Evolutionary conservation across 2,113 vertebrate species (phyloP), one percentile per base, ranked within the genome.

Genomic region (Myxocyprinus asiaticus): DNA sequence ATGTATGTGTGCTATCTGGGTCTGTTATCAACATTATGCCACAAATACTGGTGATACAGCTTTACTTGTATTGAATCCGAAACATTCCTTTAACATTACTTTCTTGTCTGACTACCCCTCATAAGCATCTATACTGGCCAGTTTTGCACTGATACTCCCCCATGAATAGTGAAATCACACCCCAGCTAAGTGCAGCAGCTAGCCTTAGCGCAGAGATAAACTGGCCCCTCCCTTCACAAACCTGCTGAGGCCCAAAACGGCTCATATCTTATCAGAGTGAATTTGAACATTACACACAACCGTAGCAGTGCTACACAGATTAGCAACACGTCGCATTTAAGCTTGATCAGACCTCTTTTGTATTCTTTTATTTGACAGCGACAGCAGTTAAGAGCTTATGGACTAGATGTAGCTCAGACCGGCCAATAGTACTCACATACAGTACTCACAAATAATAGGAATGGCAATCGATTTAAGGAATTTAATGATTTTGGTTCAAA

Each of bases 91-190:
- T 33, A 33, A 33, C 22, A 33, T 33, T 33, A n/a, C 7, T 48
- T 51, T 65, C 74, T 15, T 65, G 62, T 76, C 62, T 76, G 48
- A 65, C 74, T 65, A 65, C 4, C 62, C 14, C 51, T 65, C 62
- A 53, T 53, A 55, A 48, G 15, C 74, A 33, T 10, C 51, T 10
- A 67, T 76, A 73, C 10, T 7, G 14, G 22, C 22, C 22, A 33
- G 70, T 79, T 80, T 86, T 88, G 82, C 86, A 82, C 84, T 85
- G 85, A 85, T 79, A 84, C 84, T 85, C 86, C 83, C 82, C 85
- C 86, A 82, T 33, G 22, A 72, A 68, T 83, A 80, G 79, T 77
- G 78, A 84, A 81, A 84, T 84, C 58, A 67, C 79, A 84, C 82
- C 79, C 79, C 75, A 55, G 69, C 82, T 42, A 62, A 78, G 75